Conservation (phyloP, 2,113 vertebrate genomes). For the Salminus brasiliensis region DNA sequence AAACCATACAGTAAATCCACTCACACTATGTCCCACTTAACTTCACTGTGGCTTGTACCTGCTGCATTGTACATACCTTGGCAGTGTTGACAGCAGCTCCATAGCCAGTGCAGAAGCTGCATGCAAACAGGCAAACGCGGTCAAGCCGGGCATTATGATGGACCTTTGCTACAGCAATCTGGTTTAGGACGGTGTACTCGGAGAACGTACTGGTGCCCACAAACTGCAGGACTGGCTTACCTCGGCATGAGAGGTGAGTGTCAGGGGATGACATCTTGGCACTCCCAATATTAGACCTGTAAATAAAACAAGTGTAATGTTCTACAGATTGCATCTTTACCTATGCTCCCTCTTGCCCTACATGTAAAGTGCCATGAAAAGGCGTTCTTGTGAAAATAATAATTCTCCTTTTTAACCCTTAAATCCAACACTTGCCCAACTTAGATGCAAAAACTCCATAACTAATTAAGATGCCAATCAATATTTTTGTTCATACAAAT, state of each 20-base stretch:
- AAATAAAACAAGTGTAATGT: neutral
- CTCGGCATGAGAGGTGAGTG: conserved; percentile 79
- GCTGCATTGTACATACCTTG: conserved; percentile 65
- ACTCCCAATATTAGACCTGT: conserved; percentile 57
- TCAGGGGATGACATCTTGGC: conserved; percentile 71
- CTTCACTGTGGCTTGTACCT: too few species aligned
- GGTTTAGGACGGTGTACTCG: conserved; percentile 82
- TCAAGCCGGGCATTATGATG: conserved; percentile 78
- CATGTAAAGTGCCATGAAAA: too few species aligned
- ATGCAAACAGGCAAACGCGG: conserved; percentile 82
- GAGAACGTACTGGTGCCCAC: conserved; percentile 83
- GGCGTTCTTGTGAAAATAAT: too few species aligned
- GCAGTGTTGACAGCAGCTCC: conserved; percentile 84
- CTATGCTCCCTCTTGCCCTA: neutral
- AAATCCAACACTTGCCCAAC: too few species aligned
- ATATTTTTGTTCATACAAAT: too few species aligned
- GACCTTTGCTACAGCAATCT: conserved; percentile 76
- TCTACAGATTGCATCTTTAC: neutral
- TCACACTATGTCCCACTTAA: too few species aligned
- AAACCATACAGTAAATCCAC: too few species aligned
- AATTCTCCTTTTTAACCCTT: too few species aligned
- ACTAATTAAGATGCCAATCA: too few species aligned
- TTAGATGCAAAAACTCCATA: too few species aligned
- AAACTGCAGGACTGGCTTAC: conserved; percentile 79
- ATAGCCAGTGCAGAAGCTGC: conserved; percentile 82